These are phyloP conservation scores for Paracanthobrama guichenoti DNA, from an alignment of 2,113 vertebrate species.

Conservation along the genomic window DNA sequence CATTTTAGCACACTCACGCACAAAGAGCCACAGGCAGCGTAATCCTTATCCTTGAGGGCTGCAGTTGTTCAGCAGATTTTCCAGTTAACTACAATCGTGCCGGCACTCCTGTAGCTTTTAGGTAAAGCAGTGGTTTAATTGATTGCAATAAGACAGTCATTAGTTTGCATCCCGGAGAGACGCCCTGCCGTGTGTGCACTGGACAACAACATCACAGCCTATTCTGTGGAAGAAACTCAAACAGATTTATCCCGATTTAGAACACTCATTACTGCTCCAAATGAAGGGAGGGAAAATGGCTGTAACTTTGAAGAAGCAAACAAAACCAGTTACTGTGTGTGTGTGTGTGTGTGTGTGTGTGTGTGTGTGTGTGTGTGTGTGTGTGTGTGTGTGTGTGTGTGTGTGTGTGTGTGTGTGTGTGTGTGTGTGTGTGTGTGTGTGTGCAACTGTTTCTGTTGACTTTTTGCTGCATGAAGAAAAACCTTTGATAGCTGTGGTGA, in stretches of 20 bases:
- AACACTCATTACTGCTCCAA: slow-evolving; percentile 25
- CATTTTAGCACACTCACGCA: not conserved
- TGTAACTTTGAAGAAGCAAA: slow-evolving; percentile 13
- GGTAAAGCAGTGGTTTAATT: slow-evolving; percentile 25
- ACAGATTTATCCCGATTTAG: slow-evolving; percentile 23
- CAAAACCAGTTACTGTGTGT: not conserved
- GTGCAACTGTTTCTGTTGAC: not conserved
- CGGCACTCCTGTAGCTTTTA: slow-evolving; percentile 14
- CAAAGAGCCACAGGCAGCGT: slow-evolving; percentile 20
- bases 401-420: not conserved
- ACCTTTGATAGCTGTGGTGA: not conserved
- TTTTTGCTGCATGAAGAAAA: not conserved
- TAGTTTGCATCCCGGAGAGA: slow-evolving; percentile 37
- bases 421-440: not conserved
- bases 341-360: not conserved
- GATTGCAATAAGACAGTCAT: slow-evolving; percentile 38
- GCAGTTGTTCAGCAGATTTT: slow-evolving; percentile 40
- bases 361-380: not conserved
- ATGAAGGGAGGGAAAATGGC: not conserved
- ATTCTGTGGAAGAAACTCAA: slow-evolving; percentile 24
- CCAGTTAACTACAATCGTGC: slow-evolving; percentile 9
- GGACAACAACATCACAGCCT: slow-evolving; percentile 25
- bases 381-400: not conserved
- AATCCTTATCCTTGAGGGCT: slow-evolving; percentile 32
- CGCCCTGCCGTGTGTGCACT: slow-evolving; percentile 20